Percentiles rank a stretch among this genome's conserved stretches.
Evolutionary conservation across 2,113 vertebrate species (phyloP).

Genomic region (Sula dactylatra): DNA sequence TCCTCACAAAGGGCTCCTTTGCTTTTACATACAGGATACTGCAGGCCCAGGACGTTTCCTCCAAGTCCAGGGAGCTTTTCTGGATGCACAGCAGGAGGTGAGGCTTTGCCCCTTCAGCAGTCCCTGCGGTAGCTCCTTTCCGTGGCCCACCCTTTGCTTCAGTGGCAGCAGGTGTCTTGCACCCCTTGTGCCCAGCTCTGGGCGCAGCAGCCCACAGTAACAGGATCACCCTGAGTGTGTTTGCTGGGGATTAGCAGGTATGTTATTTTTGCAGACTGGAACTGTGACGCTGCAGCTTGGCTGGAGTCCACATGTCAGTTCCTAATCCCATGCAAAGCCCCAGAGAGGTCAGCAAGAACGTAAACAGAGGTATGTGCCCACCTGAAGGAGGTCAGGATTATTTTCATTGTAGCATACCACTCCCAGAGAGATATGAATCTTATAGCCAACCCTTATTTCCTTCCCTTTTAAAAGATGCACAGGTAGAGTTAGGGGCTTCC

Average conservation of each 20-base stretch:
- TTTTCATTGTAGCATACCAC: background rate
- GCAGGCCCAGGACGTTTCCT: background rate
- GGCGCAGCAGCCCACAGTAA: background rate
- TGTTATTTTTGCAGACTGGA: conserved; percentile 18
- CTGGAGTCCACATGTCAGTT: background rate
- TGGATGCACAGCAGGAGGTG: background rate
- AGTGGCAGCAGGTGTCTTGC: background rate
- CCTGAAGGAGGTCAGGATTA: background rate
- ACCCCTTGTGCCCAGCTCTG: background rate
- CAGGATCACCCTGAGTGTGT: background rate
- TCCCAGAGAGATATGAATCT: background rate
- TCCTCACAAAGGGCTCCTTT: background rate
- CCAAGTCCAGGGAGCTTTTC: background rate
- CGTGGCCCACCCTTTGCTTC: background rate
- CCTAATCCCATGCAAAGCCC: background rate
- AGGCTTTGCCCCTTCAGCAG: background rate
- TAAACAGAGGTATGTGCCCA: background rate
- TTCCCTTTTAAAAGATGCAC: background rate
- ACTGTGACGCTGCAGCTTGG: background rate
- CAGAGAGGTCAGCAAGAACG: background rate
- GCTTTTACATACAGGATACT: background rate
- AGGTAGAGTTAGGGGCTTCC: background rate
- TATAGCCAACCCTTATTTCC: background rate
- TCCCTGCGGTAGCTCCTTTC: background rate
- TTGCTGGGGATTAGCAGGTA: background rate